Conservation (phyloP, 2,888 invertebrate genomes). For the Eumerus sabulonum region DNA sequence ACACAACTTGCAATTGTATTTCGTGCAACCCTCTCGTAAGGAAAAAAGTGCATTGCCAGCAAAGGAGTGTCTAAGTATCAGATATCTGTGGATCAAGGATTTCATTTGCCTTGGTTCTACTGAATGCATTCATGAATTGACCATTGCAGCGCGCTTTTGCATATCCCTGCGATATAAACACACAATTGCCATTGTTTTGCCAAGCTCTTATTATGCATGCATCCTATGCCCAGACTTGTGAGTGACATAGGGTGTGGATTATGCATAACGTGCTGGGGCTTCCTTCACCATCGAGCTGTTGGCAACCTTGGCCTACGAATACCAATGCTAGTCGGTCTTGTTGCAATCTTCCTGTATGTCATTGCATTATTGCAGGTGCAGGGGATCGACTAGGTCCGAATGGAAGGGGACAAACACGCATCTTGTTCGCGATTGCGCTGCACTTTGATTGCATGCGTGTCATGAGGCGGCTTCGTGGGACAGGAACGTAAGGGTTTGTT, state of each 20-base stretch:
- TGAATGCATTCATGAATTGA: slow-evolving; percentile 50
- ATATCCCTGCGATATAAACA: slow-evolving; percentile 31
- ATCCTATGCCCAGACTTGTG: background rate
- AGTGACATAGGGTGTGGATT: slow-evolving; percentile 24
- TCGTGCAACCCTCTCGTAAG: slow-evolving; percentile 26
- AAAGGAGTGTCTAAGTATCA: slow-evolving; percentile 34
- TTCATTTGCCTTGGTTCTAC: slow-evolving; percentile 24
- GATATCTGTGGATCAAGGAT: slow-evolving; percentile 44
- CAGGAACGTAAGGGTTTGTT: slow-evolving; percentile 40
- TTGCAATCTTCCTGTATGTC: slow-evolving; percentile 30
- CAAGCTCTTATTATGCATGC: slow-evolving; percentile 5
- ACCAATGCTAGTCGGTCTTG: background rate
- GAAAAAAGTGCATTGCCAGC: slow-evolving; percentile 40
- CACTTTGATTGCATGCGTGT: slow-evolving; percentile 45
- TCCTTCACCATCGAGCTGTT: slow-evolving; percentile 42
- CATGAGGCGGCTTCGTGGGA: slow-evolving; percentile 47
- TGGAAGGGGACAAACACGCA: slow-evolving; percentile 21
- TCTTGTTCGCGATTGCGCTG: slow-evolving; percentile 49
- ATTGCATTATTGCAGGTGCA: slow-evolving; percentile 15
- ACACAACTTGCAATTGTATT: slow-evolving; percentile 59
- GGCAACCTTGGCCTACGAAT: slow-evolving; percentile 60
- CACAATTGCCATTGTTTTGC: slow-evolving; percentile 58
- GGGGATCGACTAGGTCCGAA: background rate
- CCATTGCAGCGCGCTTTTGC: slow-evolving; percentile 37
- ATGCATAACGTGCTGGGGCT: slow-evolving; percentile 53